Percentiles rank a stretch among this genome's conserved stretches.
Evolutionary conservation across 2,888 invertebrate genomes (phyloP).

Genomic region (Gymnosoma rotundatum): DNA sequence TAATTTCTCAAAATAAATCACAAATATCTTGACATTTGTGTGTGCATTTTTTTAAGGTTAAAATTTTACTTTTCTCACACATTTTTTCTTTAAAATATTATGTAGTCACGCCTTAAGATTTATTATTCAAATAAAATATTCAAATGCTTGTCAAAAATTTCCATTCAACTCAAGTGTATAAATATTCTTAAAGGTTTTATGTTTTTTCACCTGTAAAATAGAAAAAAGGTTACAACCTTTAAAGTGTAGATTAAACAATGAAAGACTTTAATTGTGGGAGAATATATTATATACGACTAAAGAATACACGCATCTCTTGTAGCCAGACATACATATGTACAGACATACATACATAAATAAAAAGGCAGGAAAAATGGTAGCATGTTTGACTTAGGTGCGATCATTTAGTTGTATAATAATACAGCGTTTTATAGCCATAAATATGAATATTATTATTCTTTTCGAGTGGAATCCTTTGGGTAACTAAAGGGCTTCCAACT

Average conservation of each 20-base stretch:
- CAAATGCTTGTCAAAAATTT: slow-evolving; percentile 35
- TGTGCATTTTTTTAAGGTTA: neutral
- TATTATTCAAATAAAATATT: slow-evolving; percentile 30
- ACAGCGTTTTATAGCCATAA: too few relatives aligned
- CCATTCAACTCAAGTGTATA: slow-evolving; percentile 34
- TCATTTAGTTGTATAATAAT: too few relatives aligned
- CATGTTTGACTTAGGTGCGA: neutral
- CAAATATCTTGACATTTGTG: neutral
- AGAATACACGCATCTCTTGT: slow-evolving; percentile 24
- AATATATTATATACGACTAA: slow-evolving; percentile 44
- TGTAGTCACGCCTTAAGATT: slow-evolving; percentile 25
- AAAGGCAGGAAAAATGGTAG: neutral
- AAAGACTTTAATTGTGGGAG: slow-evolving; percentile 65
- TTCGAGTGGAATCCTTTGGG: too few relatives aligned
- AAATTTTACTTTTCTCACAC: slow-evolving; percentile 26
- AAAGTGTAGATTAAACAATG: slow-evolving; percentile 16
- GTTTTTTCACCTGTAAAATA: neutral
- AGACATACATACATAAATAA: neutral
- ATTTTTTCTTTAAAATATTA: slow-evolving; percentile 9
- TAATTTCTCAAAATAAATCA: slow-evolving; percentile 26
- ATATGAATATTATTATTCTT: too few relatives aligned
- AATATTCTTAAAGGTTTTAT: slow-evolving; percentile 24
- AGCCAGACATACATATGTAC: too few relatives aligned
- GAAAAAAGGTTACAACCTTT: slow-evolving; percentile 34
- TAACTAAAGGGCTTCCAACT: too few relatives aligned